Evolutionary conservation across 2,113 vertebrate species (phyloP).

Genomic region (Rhagologus leucostigma): DNA sequence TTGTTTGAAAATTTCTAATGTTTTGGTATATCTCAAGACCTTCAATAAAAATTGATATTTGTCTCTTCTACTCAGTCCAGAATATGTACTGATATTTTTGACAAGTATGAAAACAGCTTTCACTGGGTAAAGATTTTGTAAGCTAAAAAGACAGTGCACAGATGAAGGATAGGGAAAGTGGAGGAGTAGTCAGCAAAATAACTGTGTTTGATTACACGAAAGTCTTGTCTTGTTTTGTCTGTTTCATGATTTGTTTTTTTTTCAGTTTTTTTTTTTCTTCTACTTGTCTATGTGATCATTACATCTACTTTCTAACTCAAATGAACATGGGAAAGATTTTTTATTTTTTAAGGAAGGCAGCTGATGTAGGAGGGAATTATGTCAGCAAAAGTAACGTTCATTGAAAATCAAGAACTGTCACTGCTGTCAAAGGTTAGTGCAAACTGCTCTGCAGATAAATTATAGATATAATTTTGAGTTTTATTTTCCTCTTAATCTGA

Average conservation of each 20-base stretch:
- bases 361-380: background rate
- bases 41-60: background rate
- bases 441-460: background rate
- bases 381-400: background rate
- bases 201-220: background rate
- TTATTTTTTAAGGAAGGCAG: background rate
- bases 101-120: constrained; percentile 15
- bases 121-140: background rate
- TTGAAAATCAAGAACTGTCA: background rate
- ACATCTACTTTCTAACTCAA: background rate
- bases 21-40: background rate
- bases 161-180: background rate
- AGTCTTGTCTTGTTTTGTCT: background rate
- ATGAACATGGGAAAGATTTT: background rate
- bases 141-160: background rate
- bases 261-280: background rate
- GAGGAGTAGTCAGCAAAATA: background rate
- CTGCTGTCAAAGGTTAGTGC: background rate
- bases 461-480: background rate
- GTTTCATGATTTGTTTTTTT: background rate
- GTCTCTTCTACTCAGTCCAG: background rate
- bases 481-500: background rate
- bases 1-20: background rate
- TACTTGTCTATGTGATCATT: background rate
- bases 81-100: background rate